Base-by-base conservation (phyloP, 2,797 vertebrate species). In the Cyprinodon diabolis region DNA sequence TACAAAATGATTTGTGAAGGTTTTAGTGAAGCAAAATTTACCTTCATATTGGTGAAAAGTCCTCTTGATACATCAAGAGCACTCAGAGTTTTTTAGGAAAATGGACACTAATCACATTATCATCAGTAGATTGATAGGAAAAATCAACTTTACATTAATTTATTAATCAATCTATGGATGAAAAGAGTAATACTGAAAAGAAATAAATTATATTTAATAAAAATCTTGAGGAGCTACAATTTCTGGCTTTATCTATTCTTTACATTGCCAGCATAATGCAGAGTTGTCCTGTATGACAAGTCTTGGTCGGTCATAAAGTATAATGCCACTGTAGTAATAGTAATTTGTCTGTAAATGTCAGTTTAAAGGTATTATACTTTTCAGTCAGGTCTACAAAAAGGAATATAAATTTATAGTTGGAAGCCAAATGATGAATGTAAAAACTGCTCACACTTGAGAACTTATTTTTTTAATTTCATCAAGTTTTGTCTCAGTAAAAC, bases 221-320 rank as follows among this genome's bases (percentile, higher is more conserved):
- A 69, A 86, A 85, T 72, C 84, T 54, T 66, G 69, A n/a, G 56
- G 35, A 54, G 72, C 84, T 84, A 75, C 79, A 84, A 81, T 71
- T 71, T 68, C n/a, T n/a, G 74, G 79, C 54, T 84, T 87, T 83
- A 86, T 84, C 1, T 4, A 58, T 52, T 67, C 25, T 74, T 75
- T 76, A 17, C 49, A 85, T 69, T 67, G 71, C 66, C 54, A 21
- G 57, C 72, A 45, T 85, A 47, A 77, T 72, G 81, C 12, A 13
- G 3, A 48, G 67, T 56, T 30, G 30, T 30, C 30, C 30, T 81
- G 73, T 17, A 48, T 69, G 66, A 23, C 58, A 25, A 40, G 49
- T 54, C 60, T 69, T 82, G 81, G 84, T 84, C 74, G 79, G 80
- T 71, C 68, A 68, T 72, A 79, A 47, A 63, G 63, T 68, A 69